A percentile compares a stretch with the other conserved stretches of the same genome.
Evolutionary conservation across 2,888 invertebrate genomes (phyloP).

Genomic region (Scaptomyza reducta): DNA sequence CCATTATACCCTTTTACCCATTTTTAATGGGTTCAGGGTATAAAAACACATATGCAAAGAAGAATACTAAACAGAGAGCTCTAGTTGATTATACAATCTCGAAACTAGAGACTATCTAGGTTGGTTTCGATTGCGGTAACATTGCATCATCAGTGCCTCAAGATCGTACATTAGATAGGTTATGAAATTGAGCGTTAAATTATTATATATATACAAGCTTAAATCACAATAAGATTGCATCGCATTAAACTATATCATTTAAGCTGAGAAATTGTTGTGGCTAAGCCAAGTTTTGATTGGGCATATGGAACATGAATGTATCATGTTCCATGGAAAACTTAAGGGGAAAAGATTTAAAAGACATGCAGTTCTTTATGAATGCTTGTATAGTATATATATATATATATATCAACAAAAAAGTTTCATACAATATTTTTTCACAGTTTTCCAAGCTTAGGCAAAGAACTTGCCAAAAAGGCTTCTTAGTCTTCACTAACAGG

Average conservation of each 20-base stretch:
- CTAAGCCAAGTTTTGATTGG: background rate
- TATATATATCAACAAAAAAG: no score
- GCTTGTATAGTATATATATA: no score
- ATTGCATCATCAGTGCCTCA: slow-evolving; percentile 16
- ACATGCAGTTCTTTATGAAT: no score
- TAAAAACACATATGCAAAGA: slow-evolving; percentile 2
- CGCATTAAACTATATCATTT: background rate
- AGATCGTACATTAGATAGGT: background rate
- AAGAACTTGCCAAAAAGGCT: background rate
- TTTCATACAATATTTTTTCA: no score
- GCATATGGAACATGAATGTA: background rate
- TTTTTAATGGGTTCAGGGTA: no score
- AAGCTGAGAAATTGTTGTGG: background rate
- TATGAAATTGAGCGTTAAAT: slow-evolving; percentile 1
- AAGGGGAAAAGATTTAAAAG: no score
- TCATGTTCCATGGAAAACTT: no score
- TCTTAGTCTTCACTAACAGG: no score
- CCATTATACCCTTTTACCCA: no score
- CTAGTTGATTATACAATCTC: slow-evolving; percentile 6
- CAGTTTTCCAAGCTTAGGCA: background rate
- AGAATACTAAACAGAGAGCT: slow-evolving; percentile 10
- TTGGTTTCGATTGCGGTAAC: background rate
- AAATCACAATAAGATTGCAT: background rate
- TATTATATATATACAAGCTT: background rate
- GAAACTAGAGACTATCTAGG: slow-evolving; percentile 3